Evolutionary conservation across 2,888 invertebrate genomes (phyloP), one percentile per base, ranked within the genome.

Genomic region (Brenthis hecate): DNA sequence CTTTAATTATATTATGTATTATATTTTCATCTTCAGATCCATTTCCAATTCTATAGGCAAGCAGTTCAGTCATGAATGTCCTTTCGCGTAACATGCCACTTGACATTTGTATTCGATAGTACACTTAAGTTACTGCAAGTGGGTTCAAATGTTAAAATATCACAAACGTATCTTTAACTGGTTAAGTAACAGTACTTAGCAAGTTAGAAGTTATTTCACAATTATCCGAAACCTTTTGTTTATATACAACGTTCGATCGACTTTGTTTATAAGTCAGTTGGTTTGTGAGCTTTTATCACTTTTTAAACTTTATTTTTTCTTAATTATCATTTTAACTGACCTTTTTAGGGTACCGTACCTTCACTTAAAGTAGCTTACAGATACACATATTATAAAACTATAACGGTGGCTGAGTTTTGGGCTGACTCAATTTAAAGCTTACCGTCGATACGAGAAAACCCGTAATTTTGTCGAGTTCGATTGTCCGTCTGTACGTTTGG

Each of bases 151-250:
- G 55, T 55, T 69, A 64, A 79, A 77, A 68, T 72, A 67, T 65
- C 66, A 68, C 65, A 61, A 69, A 71, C 71, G 69, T 71, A 66
- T 65, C 77, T 72, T 74, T 73, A 79, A 64, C 58, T 70, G 57
- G 61, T 75, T 78, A 79, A 80, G 81, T 81, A 81, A 80, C 77
- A 80, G 78, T 80, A 81, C 80, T 84, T 84, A 84, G 80, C 81
- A 77, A 76, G 76, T 76, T 73, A 67, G 74, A 73, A 77, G 75
- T 70, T 76, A 75, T 85, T 85, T 78, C 83, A 74, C 80, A 83
- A 83, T 78, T 50, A 8, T 43, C 36, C 36, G 28, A 5, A 60
- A 60, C 28, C 32, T 32, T 50, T 60, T 48, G 36, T 43, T 43
- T 32, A 16, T 60, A 60, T 13, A 28, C 13, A 14, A 11, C 14